Evolutionary conservation across 2,113 vertebrate genomes (phyloP).

Genomic region (Morone chrysops): DNA sequence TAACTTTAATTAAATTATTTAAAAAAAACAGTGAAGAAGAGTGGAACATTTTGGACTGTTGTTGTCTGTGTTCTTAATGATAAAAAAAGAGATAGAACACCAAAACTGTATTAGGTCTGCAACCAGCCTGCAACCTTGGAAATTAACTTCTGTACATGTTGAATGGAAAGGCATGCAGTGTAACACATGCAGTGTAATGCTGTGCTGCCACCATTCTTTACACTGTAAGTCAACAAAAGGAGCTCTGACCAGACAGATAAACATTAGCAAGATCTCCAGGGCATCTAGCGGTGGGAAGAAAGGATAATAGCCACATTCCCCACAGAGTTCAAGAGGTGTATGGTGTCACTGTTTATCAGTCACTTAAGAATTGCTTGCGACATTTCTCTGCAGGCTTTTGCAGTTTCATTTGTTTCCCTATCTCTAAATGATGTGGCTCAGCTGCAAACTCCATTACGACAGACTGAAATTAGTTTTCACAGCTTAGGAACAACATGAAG

Average conservation of each 20-base stretch:
- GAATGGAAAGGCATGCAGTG: conserved; percentile 20
- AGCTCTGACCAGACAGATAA: conserved; percentile 54
- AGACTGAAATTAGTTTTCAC: conserved; percentile 72
- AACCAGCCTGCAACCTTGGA: conserved; percentile 18
- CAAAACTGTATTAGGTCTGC: neutral
- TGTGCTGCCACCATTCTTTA: conserved; percentile 18
- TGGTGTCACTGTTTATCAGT: conserved; percentile 64
- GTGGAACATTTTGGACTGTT: neutral
- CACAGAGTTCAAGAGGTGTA: conserved; percentile 58
- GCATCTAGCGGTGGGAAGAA: conserved; percentile 41
- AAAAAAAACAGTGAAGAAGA: neutral
- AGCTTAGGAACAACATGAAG: conserved; percentile 65
- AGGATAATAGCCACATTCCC: conserved; percentile 50
- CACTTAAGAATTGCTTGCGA: conserved; percentile 59
- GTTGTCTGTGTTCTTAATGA: neutral
- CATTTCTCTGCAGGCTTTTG: conserved; percentile 68
- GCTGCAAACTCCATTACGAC: conserved; percentile 74
- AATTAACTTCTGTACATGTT: conserved; percentile 9
- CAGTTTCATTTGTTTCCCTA: conserved; percentile 69
- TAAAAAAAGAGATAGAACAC: neutral
- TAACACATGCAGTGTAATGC: neutral
- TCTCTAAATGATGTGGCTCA: conserved; percentile 68
- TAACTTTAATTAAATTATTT: neutral
- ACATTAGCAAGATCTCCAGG: conserved; percentile 54
- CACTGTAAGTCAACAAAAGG: conserved; percentile 39